A percentile compares a stretch with the other conserved stretches of the same genome.
These are phyloP conservation scores for Pampus argenteus DNA, from an alignment of 2,797 vertebrate species.

Conservation along the genomic window DNA sequence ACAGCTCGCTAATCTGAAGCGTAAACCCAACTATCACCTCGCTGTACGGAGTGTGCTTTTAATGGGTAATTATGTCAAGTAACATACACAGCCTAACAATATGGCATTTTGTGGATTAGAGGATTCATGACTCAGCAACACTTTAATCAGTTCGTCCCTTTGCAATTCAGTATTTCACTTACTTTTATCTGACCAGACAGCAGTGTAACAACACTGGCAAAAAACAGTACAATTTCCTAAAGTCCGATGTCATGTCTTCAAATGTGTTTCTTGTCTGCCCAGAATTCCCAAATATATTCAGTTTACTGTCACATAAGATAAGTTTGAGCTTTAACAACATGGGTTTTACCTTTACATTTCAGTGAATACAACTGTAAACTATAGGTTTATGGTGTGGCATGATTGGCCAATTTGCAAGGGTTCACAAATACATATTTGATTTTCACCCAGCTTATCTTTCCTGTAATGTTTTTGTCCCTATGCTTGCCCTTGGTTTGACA, in stretches of 20 bases:
- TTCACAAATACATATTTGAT: not conserved
- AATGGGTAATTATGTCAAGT: not conserved
- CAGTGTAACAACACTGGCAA: not conserved
- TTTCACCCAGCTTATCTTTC: slow-evolving; percentile 34
- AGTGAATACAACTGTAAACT: not conserved
- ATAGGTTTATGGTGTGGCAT: not conserved
- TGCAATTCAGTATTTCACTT: not conserved
- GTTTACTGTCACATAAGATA: no score
- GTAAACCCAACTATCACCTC: no score
- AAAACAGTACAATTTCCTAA: not conserved
- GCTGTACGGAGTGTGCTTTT: no score
- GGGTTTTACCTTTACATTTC: not conserved
- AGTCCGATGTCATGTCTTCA: not conserved
- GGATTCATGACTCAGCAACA: slow-evolving; percentile 59
- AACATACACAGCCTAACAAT: not conserved
- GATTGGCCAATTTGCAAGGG: not conserved
- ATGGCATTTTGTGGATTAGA: not conserved
- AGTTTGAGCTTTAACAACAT: not conserved
- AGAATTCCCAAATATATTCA: not conserved
- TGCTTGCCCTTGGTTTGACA: slow-evolving; percentile 67
- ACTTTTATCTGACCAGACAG: not conserved
- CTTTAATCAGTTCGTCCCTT: not conserved
- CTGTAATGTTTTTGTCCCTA: slow-evolving; percentile 2
- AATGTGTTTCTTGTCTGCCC: not conserved
- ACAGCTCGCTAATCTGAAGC: slow-evolving; percentile 65